A percentile compares a stretch with the other conserved stretches of the same genome.
Evolutionary conservation across 2,113 vertebrate genomes (phyloP).

Genomic region (Pantherophis guttatus): DNA sequence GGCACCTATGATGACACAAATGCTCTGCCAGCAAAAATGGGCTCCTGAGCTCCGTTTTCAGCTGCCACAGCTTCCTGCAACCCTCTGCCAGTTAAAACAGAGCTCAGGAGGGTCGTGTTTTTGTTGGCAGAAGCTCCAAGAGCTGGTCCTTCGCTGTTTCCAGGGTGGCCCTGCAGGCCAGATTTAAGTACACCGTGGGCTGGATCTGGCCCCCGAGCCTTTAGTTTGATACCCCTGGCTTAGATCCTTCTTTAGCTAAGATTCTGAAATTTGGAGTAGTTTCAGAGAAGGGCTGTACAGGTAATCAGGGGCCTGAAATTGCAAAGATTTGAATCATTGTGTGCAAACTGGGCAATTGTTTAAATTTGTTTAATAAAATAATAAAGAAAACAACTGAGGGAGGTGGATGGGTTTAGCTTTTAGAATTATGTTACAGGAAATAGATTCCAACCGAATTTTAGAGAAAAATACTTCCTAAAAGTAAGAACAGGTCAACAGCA

Average conservation of each 20-base stretch:
- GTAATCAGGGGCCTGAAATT: neutral
- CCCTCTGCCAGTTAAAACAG: too few species aligned
- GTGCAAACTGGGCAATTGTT: neutral
- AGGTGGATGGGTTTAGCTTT: neutral
- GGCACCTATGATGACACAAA: too few species aligned
- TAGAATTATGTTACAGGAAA: neutral
- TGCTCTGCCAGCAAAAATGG: too few species aligned
- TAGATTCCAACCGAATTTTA: neutral
- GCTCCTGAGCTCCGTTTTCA: too few species aligned
- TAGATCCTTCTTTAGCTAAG: neutral
- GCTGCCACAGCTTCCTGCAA: too few species aligned
- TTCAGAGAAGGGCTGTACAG: neutral
- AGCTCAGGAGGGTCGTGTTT: too few species aligned
- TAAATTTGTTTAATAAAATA: neutral
- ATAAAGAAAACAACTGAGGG: neutral
- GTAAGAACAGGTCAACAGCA: neutral
- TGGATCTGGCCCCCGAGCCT: too few species aligned
- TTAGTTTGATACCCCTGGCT: too few species aligned
- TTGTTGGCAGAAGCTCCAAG: too few species aligned
- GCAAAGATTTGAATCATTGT: neutral
- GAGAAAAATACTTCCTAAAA: neutral
- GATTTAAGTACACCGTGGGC: too few species aligned
- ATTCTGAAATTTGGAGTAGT: neutral
- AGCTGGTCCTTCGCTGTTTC: too few species aligned
- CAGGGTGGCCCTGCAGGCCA: too few species aligned